A percentile compares a stretch with the other conserved stretches of the same genome.
These are phyloP conservation scores for Orycteropus afer DNA, from an alignment of 2,113 vertebrate genomes.

Conservation along the genomic window DNA sequence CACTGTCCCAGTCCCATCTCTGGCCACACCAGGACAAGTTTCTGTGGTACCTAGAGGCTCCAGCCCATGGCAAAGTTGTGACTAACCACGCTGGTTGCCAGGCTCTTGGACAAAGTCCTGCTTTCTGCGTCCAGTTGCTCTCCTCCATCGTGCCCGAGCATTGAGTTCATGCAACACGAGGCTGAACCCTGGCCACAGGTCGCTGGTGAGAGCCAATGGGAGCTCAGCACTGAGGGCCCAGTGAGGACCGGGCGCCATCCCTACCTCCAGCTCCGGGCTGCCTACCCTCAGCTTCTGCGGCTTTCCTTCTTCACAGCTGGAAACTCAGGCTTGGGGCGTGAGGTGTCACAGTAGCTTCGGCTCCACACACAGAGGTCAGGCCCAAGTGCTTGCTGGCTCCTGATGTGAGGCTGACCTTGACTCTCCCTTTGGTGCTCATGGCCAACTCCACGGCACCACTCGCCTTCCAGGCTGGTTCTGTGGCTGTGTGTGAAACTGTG, in stretches of 20 bases:
- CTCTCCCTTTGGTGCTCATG: background rate
- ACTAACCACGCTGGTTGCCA: no score
- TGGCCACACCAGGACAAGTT: background rate
- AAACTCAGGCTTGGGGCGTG: background rate
- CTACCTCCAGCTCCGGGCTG: background rate
- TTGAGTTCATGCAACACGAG: background rate
- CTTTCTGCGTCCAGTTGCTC: background rate
- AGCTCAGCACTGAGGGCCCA: background rate
- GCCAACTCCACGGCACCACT: background rate
- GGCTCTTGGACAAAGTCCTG: background rate
- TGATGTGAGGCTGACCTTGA: background rate
- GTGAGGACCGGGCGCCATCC: background rate
- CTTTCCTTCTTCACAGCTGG: background rate
- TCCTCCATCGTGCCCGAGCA: background rate
- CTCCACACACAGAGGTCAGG: background rate
- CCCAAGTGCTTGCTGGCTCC: background rate
- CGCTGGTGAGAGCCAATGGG: background rate
- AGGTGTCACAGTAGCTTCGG: background rate
- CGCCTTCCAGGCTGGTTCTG: background rate
- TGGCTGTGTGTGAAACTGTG: background rate
- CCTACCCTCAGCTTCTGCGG: background rate
- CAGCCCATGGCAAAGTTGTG: background rate
- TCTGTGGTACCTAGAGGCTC: background rate
- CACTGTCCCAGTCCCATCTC: background rate
- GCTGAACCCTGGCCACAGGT: background rate